A percentile compares a stretch with the other conserved stretches of the same genome.
These are phyloP conservation scores for Stichodactyla helianthus DNA, from an alignment of 64 coral and sea anemone species.

Conservation along the genomic window DNA sequence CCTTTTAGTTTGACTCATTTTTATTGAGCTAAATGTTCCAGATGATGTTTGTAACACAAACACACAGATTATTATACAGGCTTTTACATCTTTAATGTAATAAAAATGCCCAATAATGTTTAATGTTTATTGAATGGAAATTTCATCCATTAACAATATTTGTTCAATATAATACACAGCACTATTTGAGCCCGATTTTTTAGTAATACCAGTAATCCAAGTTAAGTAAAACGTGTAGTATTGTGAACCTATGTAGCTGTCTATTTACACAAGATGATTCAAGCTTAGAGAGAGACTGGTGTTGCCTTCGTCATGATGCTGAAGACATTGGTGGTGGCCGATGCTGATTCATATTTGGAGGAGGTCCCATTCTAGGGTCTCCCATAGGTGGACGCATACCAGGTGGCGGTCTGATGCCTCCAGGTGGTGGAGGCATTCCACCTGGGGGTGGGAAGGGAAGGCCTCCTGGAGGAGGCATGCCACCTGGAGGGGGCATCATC, in stretches of 20 bases:
- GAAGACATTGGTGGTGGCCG: constrained; percentile 24
- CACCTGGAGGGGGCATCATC: constrained; percentile 61
- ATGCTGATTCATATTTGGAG: constrained; percentile 11
- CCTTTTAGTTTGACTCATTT: no score
- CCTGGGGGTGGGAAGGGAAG: constrained; percentile 84
- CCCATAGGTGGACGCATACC: constrained; percentile 40
- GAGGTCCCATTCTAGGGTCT: constrained; percentile 40
- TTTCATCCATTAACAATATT: no score
- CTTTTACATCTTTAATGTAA: no score
- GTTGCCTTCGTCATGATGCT: not conserved
- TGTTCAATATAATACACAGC: not conserved
- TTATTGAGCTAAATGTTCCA: no score
- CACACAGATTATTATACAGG: no score
- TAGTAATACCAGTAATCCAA: not conserved
- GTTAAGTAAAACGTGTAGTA: no score
- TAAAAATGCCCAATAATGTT: no score
- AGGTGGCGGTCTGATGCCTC: constrained; percentile 40
- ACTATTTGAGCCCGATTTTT: not conserved
- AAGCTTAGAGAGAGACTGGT: no score
- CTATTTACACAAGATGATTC: not conserved
- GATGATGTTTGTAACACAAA: no score
- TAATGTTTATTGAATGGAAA: no score
- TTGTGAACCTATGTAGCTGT: not conserved
- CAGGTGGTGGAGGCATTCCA: constrained; percentile 77
- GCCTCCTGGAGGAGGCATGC: constrained; percentile 65